These are phyloP conservation scores for Phallusia fumigata DNA, from an alignment of 23 tunicate genomes.

Conservation along the genomic window DNA sequence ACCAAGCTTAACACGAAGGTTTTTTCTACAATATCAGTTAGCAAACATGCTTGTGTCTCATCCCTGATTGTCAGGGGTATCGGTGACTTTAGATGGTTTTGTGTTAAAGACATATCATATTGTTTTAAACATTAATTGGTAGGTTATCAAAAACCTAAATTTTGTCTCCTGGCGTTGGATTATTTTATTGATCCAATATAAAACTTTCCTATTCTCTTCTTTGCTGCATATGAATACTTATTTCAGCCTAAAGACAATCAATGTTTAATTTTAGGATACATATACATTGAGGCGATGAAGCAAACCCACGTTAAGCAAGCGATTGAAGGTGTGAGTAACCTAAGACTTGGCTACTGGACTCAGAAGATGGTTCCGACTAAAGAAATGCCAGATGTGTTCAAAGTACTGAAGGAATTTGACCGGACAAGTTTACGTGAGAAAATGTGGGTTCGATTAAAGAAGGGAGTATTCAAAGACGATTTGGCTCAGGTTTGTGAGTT, in stretches of 20 bases:
- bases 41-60: neutral
- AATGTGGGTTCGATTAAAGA: conserved; percentile 98
- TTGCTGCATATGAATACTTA: too few species aligned
- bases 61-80: too few species aligned
- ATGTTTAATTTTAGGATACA: conserved; percentile 49
- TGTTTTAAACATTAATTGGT: too few species aligned
- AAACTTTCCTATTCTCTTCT: too few species aligned
- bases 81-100: too few species aligned
- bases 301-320: conserved; percentile 99
- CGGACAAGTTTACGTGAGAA: conserved; percentile 59
- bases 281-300: conserved; percentile 94
- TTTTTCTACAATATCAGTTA: neutral
- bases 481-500: conserved; percentile 72
- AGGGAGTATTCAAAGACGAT: conserved; percentile 93
- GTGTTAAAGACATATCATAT: too few species aligned
- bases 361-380: conserved; percentile 99
- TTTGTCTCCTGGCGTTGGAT: too few species aligned
- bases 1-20: neutral
- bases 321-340: conserved; percentile 89
- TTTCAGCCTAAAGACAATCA: too few species aligned
- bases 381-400: conserved; percentile 98
- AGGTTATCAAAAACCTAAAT: too few species aligned
- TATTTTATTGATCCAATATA: too few species aligned
- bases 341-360: conserved; percentile 79
- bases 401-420: conserved; percentile 88